phyloP scores from a whole-genome alignment of 2,888 invertebrate species.

The Meghimatium bilineatum region DNA sequence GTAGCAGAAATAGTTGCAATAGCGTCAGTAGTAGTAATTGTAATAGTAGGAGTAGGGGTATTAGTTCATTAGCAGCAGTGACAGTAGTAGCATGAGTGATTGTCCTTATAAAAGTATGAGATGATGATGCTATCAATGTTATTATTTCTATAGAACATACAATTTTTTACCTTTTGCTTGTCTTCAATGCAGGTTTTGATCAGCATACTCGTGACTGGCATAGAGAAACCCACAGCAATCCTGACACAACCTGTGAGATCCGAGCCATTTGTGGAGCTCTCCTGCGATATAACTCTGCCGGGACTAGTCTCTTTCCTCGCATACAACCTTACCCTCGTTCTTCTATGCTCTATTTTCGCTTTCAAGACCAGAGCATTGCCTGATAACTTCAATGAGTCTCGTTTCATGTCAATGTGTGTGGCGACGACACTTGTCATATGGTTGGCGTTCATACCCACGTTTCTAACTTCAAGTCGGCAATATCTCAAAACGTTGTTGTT shows the following conservation, averaged over 20 bases:
- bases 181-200: constrained; percentile 14
- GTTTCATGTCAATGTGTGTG: constrained; percentile 68
- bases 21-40: no score
- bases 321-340: constrained; percentile 65
- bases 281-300: constrained; percentile 56
- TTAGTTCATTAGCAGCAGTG: no score
- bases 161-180: no score
- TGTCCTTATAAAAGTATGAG: no score
- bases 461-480: constrained; percentile 58
- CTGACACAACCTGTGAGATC: constrained; percentile 50
- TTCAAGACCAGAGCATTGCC: constrained; percentile 71
- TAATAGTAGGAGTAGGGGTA: no score
- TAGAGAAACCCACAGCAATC: constrained; percentile 13
- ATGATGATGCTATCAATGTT: not conserved
- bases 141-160: no score
- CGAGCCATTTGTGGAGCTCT: constrained; percentile 61
- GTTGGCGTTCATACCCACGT: constrained; percentile 66
- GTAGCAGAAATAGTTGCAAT: no score
- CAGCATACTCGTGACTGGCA: not conserved
- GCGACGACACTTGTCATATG: constrained; percentile 68
- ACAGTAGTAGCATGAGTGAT: no score
- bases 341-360: constrained; percentile 65
- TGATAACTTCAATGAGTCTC: constrained; percentile 72
- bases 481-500: constrained; percentile 51
- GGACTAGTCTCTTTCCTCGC: constrained; percentile 60